Conservation (phyloP, 2,113 vertebrate species). For the Gobius niger region DNA sequence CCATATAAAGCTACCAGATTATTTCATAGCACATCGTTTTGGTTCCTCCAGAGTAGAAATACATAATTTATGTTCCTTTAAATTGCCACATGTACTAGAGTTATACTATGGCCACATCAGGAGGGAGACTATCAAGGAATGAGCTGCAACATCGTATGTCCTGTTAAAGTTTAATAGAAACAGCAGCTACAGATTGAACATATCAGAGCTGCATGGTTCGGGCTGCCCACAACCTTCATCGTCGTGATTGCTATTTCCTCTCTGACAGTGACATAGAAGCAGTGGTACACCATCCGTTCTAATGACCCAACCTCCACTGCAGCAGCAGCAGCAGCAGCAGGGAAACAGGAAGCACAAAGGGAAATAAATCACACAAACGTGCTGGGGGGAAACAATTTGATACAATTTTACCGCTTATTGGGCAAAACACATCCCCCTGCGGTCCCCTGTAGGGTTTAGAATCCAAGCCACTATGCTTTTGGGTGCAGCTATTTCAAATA, state of each 20-base stretch:
- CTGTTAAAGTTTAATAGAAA: constrained; percentile 26
- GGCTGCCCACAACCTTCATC: constrained; percentile 21
- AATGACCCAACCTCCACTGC: constrained; percentile 38
- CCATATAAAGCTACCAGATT: background rate
- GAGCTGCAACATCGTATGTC: background rate
- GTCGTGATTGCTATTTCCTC: constrained; percentile 28
- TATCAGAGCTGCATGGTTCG: constrained; percentile 1
- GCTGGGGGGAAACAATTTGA: constrained; percentile 17
- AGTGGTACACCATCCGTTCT: constrained; percentile 36
- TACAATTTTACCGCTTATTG: constrained; percentile 41
- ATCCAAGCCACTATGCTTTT: constrained; percentile 40
- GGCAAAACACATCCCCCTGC: constrained; percentile 50
- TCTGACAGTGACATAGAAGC: constrained; percentile 55
- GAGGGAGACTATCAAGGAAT: background rate
- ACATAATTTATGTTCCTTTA: background rate
- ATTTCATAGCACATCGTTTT: background rate
- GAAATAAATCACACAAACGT: constrained; percentile 45
- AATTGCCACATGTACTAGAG: background rate
- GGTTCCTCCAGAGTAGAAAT: background rate
- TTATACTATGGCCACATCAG: background rate
- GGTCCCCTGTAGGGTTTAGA: constrained; percentile 40
- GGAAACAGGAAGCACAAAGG: constrained; percentile 42
- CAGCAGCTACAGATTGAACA: constrained; percentile 5
- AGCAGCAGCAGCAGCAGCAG: constrained; percentile 41
- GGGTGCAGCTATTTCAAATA: constrained; percentile 53